phyloP scores from a whole-genome alignment of 2,797 vertebrate genomes.

The Hypotaenidia philippensis region DNA sequence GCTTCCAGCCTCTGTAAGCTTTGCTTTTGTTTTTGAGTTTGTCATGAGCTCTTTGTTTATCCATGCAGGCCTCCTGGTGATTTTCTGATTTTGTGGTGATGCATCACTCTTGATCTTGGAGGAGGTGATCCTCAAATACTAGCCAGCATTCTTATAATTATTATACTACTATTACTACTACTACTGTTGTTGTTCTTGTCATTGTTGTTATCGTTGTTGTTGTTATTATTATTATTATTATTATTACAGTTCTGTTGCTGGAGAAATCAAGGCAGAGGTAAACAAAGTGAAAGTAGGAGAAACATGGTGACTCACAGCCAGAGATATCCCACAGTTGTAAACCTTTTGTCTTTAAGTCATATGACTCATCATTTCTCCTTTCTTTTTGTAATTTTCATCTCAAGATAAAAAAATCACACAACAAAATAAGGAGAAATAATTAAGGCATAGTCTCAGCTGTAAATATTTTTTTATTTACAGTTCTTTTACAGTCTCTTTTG shows the following conservation, averaged over 20 bases:
- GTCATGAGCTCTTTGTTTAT: too few relatives aligned
- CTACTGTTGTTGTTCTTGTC: neutral
- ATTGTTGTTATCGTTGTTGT: neutral
- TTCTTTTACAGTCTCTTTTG: neutral
- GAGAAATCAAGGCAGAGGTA: neutral
- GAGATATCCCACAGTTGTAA: neutral
- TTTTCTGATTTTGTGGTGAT: too few relatives aligned
- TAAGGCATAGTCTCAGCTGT: neutral
- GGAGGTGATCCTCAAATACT: too few relatives aligned
- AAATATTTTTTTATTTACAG: neutral
- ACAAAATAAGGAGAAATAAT: neutral
- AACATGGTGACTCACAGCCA: neutral
- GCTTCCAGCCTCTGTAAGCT: too few relatives aligned
- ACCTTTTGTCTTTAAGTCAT: neutral
- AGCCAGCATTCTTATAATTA: too few relatives aligned
- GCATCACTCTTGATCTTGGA: too few relatives aligned
- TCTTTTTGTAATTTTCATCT: neutral
- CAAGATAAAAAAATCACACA: neutral
- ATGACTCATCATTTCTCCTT: neutral
- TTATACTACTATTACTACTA: too few relatives aligned
- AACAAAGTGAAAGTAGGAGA: neutral
- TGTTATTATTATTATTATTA: neutral
- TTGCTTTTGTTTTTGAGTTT: too few relatives aligned
- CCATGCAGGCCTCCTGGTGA: too few relatives aligned
- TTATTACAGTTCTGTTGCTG: neutral